phyloP scores from a whole-genome alignment of 2,797 vertebrate genomes.

The Trachurus trachurus region DNA sequence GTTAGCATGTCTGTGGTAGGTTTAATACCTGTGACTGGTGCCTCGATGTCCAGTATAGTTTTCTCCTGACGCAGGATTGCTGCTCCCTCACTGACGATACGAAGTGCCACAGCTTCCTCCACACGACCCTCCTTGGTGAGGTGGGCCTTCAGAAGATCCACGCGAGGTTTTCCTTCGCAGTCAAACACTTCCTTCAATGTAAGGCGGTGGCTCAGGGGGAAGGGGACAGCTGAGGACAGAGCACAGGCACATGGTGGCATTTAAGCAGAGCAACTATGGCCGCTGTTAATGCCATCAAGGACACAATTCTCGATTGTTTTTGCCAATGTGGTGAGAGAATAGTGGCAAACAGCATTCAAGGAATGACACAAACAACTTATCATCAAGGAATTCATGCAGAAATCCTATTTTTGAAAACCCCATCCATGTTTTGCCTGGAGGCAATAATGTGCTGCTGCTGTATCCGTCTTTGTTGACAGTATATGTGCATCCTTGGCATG shows the following conservation, averaged over 20 bases:
- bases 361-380: constrained; percentile 14
- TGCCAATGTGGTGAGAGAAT: not conserved
- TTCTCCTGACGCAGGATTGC: constrained; percentile 89
- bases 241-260: constrained; percentile 40
- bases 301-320: constrained; percentile 7
- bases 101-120: constrained; percentile 87
- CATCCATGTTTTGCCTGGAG: constrained; percentile 42
- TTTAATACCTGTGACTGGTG: constrained; percentile 87
- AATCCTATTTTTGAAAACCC: constrained; percentile 42
- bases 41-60: constrained; percentile 90
- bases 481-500: constrained; percentile 35
- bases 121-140: constrained; percentile 90
- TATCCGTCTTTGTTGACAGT: constrained; percentile 29
- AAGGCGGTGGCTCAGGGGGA: constrained; percentile 89
- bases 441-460: constrained; percentile 30
- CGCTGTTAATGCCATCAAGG: constrained; percentile 12
- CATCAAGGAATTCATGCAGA: constrained; percentile 45
- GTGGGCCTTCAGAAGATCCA: constrained; percentile 89
- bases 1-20: not conserved
- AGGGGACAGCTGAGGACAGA: constrained; percentile 86
- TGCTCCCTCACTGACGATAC: constrained; percentile 86
- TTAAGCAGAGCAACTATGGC: constrained; percentile 35
- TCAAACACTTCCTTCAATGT: constrained; percentile 91
- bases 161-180: constrained; percentile 87
- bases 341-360: not conserved